A percentile compares a stretch with the other conserved stretches of the same genome.
Conservation (phyloP, 2,797 vertebrate species). For the Kryptopterus vitreolus region DNA sequence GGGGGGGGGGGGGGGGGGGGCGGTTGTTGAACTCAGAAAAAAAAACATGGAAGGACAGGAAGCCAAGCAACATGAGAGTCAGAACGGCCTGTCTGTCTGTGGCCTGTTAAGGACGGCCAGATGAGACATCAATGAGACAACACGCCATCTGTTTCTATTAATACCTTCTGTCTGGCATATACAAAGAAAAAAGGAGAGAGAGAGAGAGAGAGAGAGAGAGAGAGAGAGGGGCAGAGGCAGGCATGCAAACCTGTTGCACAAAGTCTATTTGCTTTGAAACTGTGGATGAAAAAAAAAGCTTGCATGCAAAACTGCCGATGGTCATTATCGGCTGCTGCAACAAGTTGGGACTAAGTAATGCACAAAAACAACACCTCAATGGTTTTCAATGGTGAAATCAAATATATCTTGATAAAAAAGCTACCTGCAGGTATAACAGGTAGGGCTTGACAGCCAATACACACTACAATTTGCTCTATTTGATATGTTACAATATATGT, state of each 20-base stretch:
- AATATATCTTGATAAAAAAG: background rate
- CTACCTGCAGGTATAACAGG: background rate
- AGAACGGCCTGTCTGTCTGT: conserved; percentile 33
- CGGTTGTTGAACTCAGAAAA: conserved; percentile 38
- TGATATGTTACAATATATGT: background rate
- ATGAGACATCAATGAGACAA: conserved; percentile 60
- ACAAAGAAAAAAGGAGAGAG: conserved; percentile 20
- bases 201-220: conserved; percentile 10
- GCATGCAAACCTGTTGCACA: conserved; percentile 41
- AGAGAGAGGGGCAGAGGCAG: conserved; percentile 25
- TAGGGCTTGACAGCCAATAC: background rate
- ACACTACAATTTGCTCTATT: background rate
- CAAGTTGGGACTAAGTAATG: background rate
- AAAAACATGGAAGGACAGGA: conserved; percentile 39
- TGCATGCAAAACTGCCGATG: conserved; percentile 41
- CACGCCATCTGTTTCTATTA: conserved; percentile 63
- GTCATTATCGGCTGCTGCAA: conserved; percentile 29
- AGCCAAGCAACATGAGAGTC: conserved; percentile 38
- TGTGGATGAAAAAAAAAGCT: conserved; percentile 33
- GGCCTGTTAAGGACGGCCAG: conserved; percentile 55
- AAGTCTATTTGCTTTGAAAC: conserved; percentile 50
- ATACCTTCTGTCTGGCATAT: conserved; percentile 42
- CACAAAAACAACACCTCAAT: conserved; percentile 9
- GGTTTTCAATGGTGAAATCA: background rate
- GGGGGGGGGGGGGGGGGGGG: background rate